phyloP scores from a whole-genome alignment of 2,113 vertebrate genomes.

The Osmerus eperlanus region DNA sequence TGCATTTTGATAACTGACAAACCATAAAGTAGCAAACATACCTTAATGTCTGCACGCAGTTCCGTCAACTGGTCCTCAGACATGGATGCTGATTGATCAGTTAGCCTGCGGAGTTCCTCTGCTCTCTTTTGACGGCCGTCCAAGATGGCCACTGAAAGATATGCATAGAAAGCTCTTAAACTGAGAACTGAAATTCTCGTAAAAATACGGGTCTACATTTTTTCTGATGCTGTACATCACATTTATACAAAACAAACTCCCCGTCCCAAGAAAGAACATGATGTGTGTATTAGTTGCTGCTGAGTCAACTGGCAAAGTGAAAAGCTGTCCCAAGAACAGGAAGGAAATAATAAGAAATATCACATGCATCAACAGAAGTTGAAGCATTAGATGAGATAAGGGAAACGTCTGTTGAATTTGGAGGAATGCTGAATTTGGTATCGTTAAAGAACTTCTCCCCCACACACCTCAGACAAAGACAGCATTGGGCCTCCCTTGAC shows the following conservation, averaged over 20 bases:
- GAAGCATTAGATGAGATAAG: constrained; percentile 1
- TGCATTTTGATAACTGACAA: background rate
- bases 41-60: constrained; percentile 94
- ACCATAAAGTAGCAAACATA: background rate
- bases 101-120: constrained; percentile 83
- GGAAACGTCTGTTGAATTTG: background rate
- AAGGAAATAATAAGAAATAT: constrained; percentile 11
- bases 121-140: constrained; percentile 86
- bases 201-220: background rate
- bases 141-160: constrained; percentile 81
- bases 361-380: background rate
- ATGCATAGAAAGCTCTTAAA: constrained; percentile 12
- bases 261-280: background rate
- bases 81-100: constrained; percentile 85
- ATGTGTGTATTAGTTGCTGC: background rate
- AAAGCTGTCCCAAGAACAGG: background rate
- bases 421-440: constrained; percentile 43
- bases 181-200: background rate
- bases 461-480: constrained; percentile 63
- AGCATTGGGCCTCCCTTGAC: constrained; percentile 63
- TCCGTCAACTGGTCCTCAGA: constrained; percentile 90
- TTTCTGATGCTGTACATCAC: background rate
- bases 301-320: background rate
- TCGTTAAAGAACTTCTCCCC: constrained; percentile 35
- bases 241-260: background rate